Evolutionary conservation across 2,888 invertebrate species (phyloP).

Genomic region (Allophyes oxyacanthae): DNA sequence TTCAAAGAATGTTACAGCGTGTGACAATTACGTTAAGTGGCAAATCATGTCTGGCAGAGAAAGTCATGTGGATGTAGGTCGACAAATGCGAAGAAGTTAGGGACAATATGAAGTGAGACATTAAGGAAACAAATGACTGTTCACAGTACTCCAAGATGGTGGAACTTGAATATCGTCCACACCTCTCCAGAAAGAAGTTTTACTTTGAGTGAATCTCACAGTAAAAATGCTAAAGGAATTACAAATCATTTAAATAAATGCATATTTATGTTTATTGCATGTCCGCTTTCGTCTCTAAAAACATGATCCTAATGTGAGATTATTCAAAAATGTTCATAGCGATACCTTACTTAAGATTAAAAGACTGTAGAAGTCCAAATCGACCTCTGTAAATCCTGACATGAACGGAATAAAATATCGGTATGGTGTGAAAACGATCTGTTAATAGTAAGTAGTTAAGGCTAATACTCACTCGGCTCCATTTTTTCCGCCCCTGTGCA

Average conservation of each 20-base stretch:
- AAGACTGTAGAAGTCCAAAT: too few species aligned
- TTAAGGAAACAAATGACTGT: constrained; percentile 55
- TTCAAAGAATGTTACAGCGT: constrained; percentile 44
- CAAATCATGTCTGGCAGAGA: constrained; percentile 74
- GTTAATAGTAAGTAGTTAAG: constrained; percentile 41
- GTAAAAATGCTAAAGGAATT: too few species aligned
- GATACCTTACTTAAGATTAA: too few species aligned
- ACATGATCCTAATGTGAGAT: too few species aligned
- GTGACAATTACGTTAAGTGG: constrained; percentile 77
- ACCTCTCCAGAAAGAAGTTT: not conserved
- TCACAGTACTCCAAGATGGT: constrained; percentile 41
- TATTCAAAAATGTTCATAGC: too few species aligned
- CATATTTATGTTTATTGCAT: too few species aligned
- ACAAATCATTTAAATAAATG: too few species aligned
- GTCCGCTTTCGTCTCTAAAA: too few species aligned
- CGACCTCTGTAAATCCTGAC: not conserved
- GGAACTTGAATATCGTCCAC: constrained; percentile 31
- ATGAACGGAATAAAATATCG: not conserved
- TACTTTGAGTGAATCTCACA: too few species aligned
- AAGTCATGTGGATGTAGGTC: constrained; percentile 61
- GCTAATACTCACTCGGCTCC: constrained; percentile 91
- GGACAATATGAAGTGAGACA: constrained; percentile 56
- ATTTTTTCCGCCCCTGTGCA: constrained; percentile 93
- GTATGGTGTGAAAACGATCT: constrained; percentile 13
- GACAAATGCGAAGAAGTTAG: constrained; percentile 62